Base-by-base conservation (phyloP, 2,113 vertebrate genomes). In the Peucedramus taeniatus region DNA sequence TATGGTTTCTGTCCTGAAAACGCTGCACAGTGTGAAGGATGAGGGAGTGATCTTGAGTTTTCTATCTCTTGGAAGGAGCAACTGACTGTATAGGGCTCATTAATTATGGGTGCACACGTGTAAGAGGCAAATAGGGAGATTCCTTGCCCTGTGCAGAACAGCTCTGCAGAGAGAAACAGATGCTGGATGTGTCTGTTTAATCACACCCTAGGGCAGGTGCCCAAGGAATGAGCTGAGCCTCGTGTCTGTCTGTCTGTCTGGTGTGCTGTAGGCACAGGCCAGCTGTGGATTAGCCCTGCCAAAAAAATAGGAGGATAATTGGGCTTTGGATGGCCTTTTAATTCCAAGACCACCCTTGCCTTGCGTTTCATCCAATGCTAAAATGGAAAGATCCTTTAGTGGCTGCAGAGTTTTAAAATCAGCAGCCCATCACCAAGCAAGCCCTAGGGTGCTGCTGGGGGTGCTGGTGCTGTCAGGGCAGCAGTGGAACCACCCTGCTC, bases 321-420 rank as follows among this genome's bases (percentile, higher is more conserved):
- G 59, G 21, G 13, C 28, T 90, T 94, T 69, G 37, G n/a, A 30
- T 66, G 31, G 40, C 23, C 45, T 87, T 76, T 61, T 35, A 45
- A 72, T 69, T 69, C 63, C 42, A 39, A 53, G 69, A 26, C 56
- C 49, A 60, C 27, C 63, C 22, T 83, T 70, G 19, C 44, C 39
- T 77, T 64, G 21, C 1, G 0, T 40, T 72, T 80, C 10, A 24
- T 44, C 20, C 39, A 9, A 4, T 27, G 59, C 8, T 81, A 5
- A 39, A 68, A 26, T 6, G 13, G 33, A 22, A 39, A 10, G 20
- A 12, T 5, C 0, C 5, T 37, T 39, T 0, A 28, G 53, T 10
- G 33, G 60, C 39, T 63, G 70, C 28, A 35, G 33, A 35, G 27
- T 16, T 83, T 42, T 27, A 10, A 42, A 50, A 56, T 3, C 24